Percentiles rank a stretch among this genome's conserved stretches.
These are phyloP conservation scores for Hartigia nigra DNA, from an alignment of 2,888 invertebrate species.

Conservation along the genomic window DNA sequence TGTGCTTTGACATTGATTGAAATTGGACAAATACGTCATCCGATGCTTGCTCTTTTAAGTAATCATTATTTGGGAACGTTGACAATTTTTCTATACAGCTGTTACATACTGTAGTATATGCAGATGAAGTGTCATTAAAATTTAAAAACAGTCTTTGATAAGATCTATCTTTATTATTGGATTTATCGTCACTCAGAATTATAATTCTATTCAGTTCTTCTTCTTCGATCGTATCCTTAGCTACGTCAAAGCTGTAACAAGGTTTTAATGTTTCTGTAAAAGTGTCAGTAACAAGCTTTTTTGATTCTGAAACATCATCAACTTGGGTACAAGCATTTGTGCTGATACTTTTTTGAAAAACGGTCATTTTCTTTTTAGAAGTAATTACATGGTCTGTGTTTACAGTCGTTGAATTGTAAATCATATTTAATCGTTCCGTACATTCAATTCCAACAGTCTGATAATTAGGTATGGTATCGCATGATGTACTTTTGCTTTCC, in stretches of 20 bases:
- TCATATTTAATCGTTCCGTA: background rate
- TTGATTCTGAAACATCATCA: background rate
- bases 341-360: background rate
- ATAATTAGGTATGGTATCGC: background rate
- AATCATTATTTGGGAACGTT: background rate
- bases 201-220: background rate
- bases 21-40: background rate
- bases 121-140: background rate
- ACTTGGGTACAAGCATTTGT: background rate
- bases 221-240: background rate
- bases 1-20: background rate
- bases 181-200: background rate
- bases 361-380: background rate
- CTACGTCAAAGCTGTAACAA: background rate
- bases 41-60: background rate
- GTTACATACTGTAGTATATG: background rate
- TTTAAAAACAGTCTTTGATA: background rate
- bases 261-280: background rate
- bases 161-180: background rate
- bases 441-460: background rate
- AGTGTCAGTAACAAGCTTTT: background rate
- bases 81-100: background rate
- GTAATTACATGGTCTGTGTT: background rate
- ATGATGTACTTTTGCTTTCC: background rate
- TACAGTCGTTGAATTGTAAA: background rate